phyloP scores from a whole-genome alignment of 2,113 vertebrate genomes.

The Excalfactoria chinensis region DNA sequence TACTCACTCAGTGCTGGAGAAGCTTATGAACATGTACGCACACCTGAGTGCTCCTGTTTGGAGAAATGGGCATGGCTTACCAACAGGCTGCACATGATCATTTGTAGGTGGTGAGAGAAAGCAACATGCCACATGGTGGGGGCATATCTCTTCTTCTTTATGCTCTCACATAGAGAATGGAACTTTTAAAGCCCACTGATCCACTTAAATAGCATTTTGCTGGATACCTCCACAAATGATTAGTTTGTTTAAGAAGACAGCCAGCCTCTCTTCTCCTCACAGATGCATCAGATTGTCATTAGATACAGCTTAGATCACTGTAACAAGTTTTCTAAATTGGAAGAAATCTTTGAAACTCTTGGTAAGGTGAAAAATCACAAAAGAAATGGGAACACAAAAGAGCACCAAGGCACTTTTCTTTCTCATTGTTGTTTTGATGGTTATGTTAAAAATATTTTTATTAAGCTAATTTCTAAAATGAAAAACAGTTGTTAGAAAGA shows the following conservation, averaged over 20 bases:
- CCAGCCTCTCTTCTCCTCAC: background rate
- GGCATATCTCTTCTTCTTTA: background rate
- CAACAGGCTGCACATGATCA: background rate
- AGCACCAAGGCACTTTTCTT: background rate
- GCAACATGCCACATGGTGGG: background rate
- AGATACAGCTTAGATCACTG: background rate
- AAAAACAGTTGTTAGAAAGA: background rate
- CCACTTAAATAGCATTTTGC: background rate
- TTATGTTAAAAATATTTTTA: background rate
- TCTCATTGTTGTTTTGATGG: background rate
- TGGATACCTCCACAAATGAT: background rate
- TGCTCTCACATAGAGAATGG: background rate
- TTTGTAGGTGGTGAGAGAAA: background rate
- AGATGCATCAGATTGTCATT: background rate
- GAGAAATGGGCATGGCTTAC: background rate
- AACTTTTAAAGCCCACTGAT: background rate
- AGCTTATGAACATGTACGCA: background rate
- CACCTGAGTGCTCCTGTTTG: background rate
- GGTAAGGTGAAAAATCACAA: background rate
- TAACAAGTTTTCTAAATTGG: background rate
- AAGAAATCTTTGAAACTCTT: background rate
- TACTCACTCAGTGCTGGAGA: background rate
- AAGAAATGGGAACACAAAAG: background rate
- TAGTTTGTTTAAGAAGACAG: background rate
- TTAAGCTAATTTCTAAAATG: background rate